phyloP scores from a whole-genome alignment of 1,140 invertebrate species.

The Hylaeus anthracinus region DNA sequence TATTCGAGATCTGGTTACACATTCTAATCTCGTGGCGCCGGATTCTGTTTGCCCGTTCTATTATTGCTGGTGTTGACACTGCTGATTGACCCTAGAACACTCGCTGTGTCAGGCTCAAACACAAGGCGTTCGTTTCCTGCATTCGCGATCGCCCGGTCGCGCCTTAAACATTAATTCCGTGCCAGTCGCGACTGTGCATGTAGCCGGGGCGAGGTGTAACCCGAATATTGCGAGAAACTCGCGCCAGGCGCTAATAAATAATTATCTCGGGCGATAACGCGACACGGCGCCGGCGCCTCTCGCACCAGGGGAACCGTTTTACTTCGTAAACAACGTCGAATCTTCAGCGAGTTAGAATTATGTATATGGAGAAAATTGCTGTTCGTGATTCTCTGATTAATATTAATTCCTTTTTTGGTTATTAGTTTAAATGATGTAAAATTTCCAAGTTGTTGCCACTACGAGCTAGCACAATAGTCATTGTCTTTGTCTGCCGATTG shows the following conservation, averaged over 20 bases:
- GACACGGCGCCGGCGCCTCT: no score
- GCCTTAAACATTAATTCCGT: constrained; percentile 20
- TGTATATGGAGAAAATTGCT: neutral
- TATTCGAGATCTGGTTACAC: constrained; percentile 23
- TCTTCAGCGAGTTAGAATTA: neutral
- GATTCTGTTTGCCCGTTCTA: constrained; percentile 59
- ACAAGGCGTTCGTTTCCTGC: neutral
- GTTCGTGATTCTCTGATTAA: constrained; percentile 2
- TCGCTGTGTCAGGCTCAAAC: constrained; percentile 29
- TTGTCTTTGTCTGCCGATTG: no score
- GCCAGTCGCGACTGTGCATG: neutral
- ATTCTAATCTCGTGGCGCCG: constrained; percentile 43
- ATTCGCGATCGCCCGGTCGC: constrained; percentile 24
- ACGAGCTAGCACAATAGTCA: no score
- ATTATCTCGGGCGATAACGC: constrained; percentile 1
- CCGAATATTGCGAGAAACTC: neutral
- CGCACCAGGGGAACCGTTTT: neutral
- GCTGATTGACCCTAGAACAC: constrained; percentile 56
- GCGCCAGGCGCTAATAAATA: neutral
- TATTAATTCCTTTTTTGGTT: neutral
- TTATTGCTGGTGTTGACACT: constrained; percentile 58
- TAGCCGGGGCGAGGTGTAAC: neutral
- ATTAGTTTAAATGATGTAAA: neutral
- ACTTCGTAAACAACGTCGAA: neutral
- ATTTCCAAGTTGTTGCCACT: no score